A percentile compares a stretch with the other conserved stretches of the same genome.
phyloP scores from a whole-genome alignment of 2,113 vertebrate species.

The Seriola quinqueradiata region DNA sequence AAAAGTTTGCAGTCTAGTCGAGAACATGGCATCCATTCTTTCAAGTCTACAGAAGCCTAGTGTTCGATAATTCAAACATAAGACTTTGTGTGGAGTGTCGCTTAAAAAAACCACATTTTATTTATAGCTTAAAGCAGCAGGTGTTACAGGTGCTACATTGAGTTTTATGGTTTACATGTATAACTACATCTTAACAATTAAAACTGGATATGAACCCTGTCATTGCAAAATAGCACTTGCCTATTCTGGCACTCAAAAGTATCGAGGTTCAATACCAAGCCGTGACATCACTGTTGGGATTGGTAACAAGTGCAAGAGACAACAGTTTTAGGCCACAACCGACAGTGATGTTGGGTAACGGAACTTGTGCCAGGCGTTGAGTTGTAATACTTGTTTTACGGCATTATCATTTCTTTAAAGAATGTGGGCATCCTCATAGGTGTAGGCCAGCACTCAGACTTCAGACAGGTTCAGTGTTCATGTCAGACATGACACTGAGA shows the following conservation, averaged over 20 bases:
- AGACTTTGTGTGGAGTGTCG: neutral
- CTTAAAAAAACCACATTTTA: neutral
- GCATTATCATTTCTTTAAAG: neutral
- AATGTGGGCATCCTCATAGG: neutral
- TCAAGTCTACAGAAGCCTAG: neutral
- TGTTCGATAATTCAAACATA: neutral
- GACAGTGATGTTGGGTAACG: neutral
- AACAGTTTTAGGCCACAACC: neutral
- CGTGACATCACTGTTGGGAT: neutral
- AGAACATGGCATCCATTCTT: neutral
- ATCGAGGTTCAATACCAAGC: neutral
- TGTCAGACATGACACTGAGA: neutral
- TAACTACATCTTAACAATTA: neutral
- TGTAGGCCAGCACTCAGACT: too few species aligned
- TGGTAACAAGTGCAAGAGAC: neutral
- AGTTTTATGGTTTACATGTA: neutral
- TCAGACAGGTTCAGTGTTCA: too few species aligned
- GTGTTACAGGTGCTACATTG: neutral
- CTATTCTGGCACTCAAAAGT: neutral
- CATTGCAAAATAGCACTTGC: too few species aligned
- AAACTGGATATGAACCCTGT: neutral
- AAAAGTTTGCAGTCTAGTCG: neutral
- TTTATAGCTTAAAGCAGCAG: neutral
- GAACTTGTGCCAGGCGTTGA: neutral
- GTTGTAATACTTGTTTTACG: neutral